Evolutionary conservation across 2,888 invertebrate genomes (phyloP), one percentile per base, ranked within the genome.

Genomic region (Dione juno): DNA sequence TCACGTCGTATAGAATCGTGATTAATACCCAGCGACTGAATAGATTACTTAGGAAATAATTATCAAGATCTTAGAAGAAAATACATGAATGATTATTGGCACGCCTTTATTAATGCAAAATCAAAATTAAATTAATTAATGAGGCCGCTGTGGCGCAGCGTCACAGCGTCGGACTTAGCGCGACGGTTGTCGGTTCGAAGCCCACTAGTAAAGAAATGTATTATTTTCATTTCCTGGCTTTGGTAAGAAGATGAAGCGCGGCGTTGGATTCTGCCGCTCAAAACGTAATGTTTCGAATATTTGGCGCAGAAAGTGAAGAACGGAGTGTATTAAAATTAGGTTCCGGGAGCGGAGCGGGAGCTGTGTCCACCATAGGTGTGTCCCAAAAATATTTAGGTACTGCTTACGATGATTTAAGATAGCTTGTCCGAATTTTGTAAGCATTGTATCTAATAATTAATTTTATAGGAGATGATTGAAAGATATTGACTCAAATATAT

Each of bases 1-100:
- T 77, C 82, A 82, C 71, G 77, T 80, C 78, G 77, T 81, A 77
- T 80, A 81, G 79, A 80, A 79, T 79, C 85, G 84, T 86, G 85
- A 84, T 73, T 76, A 79, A 78, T 77, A 75, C 76, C 69, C 70
- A 71, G 74, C 74, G 75, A 78, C 83, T 84, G 85, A 85, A 86
- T 76, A 76, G 69, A 75, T 72, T 66, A 69, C 57, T 71, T 70
- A 72, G 73, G 73, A 72, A 67, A 71, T 73, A 71, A 61, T 73
- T 77, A 75, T 76, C 75, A 71, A 70, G 73, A 75, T 77, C 74
- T 73, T 66, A 64, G 58, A 71, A 64, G 70, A 71, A 71, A 69
- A 70, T 69, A 73, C 63, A 59, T 57, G 28, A 61, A 64, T 48
- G 40, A 61, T 61, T 59, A 53, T 61, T 61, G 41, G 11, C 43